Evolutionary conservation across 2,888 invertebrate species (phyloP).

Genomic region (Rotaria socialis): DNA sequence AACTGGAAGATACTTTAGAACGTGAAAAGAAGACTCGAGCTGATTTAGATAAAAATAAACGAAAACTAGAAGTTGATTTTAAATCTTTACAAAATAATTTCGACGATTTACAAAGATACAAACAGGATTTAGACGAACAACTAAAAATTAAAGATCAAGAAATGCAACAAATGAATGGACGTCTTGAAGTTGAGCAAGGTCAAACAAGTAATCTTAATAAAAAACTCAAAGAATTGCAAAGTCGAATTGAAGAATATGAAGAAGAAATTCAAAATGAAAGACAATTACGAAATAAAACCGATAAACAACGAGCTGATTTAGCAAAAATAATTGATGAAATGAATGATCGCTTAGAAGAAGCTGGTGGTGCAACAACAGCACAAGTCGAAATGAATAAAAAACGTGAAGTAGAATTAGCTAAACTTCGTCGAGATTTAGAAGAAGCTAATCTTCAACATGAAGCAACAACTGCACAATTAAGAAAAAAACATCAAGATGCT

Average conservation of each 20-base stretch:
- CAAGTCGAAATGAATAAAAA: slow-evolving; percentile 94
- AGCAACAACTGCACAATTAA: slow-evolving; percentile 85
- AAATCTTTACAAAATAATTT: slow-evolving; percentile 66
- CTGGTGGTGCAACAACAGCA: slow-evolving; percentile 96
- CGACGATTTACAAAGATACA: slow-evolving; percentile 57
- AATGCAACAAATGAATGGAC: slow-evolving; percentile 82
- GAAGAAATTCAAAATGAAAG: slow-evolving; percentile 99
- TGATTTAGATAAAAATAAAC: slow-evolving; percentile 94
- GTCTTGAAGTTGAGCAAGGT: slow-evolving; percentile 96
- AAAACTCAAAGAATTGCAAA: slow-evolving; percentile 65
- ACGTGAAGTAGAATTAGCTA: slow-evolving; percentile 96
- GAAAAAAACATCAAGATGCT: slow-evolving; percentile 99
- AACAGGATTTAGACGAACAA: slow-evolving; percentile 56
- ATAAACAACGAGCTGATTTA: slow-evolving; percentile 93
- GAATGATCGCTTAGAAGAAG: slow-evolving; percentile 70
- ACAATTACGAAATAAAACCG: slow-evolving; percentile 85
- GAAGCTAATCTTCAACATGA: slow-evolving; percentile 98
- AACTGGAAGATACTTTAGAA: slow-evolving; percentile 93
- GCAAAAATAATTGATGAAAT: slow-evolving; percentile 61
- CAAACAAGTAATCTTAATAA: slow-evolving; percentile 93
- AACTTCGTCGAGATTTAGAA: slow-evolving; percentile 91
- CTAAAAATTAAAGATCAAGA: slow-evolving; percentile 85
- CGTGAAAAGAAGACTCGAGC: slow-evolving; percentile 96
- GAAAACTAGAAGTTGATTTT: slow-evolving; percentile 97
- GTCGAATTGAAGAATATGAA: slow-evolving; percentile 93